phyloP scores from a whole-genome alignment of 2,888 invertebrate species.

The Galerucella nymphaeae region DNA sequence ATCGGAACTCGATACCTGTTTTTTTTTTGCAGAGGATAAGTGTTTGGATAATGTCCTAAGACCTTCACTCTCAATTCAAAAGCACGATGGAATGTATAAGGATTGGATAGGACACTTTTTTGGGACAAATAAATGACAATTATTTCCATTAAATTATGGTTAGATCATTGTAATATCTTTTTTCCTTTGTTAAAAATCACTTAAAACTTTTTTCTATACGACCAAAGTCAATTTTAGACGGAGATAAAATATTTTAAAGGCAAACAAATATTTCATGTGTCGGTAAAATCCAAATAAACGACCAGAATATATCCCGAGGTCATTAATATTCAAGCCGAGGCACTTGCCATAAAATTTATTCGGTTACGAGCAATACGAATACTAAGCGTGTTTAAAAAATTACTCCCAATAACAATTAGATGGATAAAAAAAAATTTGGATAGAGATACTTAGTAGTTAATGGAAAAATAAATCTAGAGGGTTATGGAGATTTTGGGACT shows the following conservation, averaged over 20 bases:
- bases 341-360: constrained; percentile 3
- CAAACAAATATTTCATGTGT: neutral
- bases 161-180: too few relatives aligned
- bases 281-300: constrained; percentile 3
- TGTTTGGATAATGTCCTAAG: neutral
- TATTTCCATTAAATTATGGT: too few relatives aligned
- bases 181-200: neutral
- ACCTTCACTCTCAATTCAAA: neutral
- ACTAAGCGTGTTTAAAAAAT: neutral
- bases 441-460: too few relatives aligned
- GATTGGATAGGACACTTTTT: too few relatives aligned
- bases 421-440: neutral
- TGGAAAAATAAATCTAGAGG: too few relatives aligned
- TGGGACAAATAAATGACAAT: too few relatives aligned
- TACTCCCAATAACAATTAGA: neutral
- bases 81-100: neutral
- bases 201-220: neutral
- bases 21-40: neutral
- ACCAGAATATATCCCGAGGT: neutral
- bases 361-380: neutral
- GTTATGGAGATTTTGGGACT: too few relatives aligned
- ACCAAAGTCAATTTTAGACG: neutral
- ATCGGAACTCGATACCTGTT: neutral
- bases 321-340: neutral
- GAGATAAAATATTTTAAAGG: neutral